A percentile compares a stretch with the other conserved stretches of the same genome.
Conservation (phyloP, 2,888 invertebrate species). For the Chloroclysta siterata region DNA sequence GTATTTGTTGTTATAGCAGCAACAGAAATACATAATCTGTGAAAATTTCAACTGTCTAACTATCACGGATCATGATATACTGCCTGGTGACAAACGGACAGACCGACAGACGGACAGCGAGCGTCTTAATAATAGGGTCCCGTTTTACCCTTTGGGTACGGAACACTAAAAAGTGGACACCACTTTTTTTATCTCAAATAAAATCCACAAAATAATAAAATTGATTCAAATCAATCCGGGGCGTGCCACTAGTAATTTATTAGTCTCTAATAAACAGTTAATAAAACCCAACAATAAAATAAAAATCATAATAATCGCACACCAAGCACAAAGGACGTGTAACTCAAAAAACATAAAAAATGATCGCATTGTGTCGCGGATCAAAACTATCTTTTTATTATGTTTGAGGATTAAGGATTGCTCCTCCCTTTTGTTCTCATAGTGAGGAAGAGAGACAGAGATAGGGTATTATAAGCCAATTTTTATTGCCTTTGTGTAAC, state of each 20-base stretch:
- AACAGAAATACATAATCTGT: no score
- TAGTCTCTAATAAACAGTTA: slow-evolving; percentile 23
- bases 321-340: slow-evolving; percentile 26
- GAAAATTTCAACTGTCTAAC: no score
- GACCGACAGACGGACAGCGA: no score
- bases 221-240: slow-evolving; percentile 9
- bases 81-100: no score
- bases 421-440: slow-evolving; percentile 44
- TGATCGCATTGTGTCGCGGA: slow-evolving; percentile 45
- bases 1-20: no score
- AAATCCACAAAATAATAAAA: slow-evolving; percentile 1
- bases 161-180: no score
- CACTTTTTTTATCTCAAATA: background rate
- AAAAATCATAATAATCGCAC: slow-evolving; percentile 29
- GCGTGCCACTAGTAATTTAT: slow-evolving; percentile 24
- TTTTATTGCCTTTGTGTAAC: slow-evolving; percentile 51
- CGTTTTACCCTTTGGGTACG: no score
- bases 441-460: slow-evolving; percentile 37
- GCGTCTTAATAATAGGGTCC: no score
- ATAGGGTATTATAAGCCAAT: slow-evolving; percentile 32
- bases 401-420: slow-evolving; percentile 47
- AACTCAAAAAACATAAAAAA: slow-evolving; percentile 36
- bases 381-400: slow-evolving; percentile 55
- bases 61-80: no score
- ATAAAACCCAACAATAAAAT: slow-evolving; percentile 23